These are phyloP conservation scores for Zaprionus ornatus DNA, from an alignment of 1,140 invertebrate species.

Conservation along the genomic window DNA sequence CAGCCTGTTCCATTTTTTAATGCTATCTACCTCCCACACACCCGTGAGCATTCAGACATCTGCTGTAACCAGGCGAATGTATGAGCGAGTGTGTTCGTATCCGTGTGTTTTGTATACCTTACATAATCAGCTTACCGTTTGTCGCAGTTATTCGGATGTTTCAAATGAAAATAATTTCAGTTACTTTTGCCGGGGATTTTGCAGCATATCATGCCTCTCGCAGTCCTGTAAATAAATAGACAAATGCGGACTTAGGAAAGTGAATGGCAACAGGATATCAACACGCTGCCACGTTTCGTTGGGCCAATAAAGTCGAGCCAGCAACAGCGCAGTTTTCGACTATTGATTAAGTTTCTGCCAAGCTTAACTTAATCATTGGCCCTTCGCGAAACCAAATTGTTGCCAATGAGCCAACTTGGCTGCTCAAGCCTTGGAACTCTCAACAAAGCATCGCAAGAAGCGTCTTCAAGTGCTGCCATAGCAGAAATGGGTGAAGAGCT, in stretches of 20 bases:
- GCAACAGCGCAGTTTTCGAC: not conserved
- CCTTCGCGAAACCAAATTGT: constrained; percentile 7
- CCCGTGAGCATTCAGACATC: constrained; percentile 11
- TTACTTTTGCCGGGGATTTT: constrained; percentile 54
- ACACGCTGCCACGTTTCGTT: not conserved
- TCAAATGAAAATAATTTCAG: constrained; percentile 53
- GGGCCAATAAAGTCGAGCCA: not conserved
- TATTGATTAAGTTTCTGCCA: constrained; percentile 12
- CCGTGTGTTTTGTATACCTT: constrained; percentile 38
- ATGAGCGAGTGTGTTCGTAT: constrained; percentile 5
- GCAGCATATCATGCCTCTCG: constrained; percentile 50
- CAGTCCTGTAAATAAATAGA: constrained; percentile 11
- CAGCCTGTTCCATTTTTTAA: constrained; percentile 64
- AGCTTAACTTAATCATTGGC: constrained; percentile 38
- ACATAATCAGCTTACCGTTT: constrained; percentile 76
- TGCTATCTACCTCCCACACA: constrained; percentile 56
- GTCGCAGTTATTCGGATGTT: constrained; percentile 31
- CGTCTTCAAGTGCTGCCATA: constrained; percentile 55
- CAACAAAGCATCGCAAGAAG: constrained; percentile 45
- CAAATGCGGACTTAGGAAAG: not conserved
- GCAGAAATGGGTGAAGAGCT: constrained; percentile 30
- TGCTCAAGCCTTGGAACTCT: constrained; percentile 24
- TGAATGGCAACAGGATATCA: not conserved
- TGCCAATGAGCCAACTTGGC: constrained; percentile 50
- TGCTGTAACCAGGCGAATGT: not conserved